Base-by-base conservation (phyloP, 1,140 invertebrate genomes). In the Bathynomus jamesi region DNA sequence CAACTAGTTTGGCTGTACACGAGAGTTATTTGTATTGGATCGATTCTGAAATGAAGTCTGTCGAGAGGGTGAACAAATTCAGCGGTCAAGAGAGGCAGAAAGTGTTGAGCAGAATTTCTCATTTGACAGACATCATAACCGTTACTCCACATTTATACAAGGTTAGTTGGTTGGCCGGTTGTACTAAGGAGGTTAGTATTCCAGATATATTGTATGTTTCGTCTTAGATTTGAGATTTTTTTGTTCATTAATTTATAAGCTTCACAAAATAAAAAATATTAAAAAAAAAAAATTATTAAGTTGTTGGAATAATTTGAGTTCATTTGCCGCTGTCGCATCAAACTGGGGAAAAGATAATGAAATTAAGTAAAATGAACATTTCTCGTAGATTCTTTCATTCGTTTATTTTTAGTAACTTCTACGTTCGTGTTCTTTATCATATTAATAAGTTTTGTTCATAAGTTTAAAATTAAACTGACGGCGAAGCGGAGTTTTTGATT, bases 21-120 rank as follows among this genome's bases (percentile, higher is more conserved):
- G 86, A 86, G 60, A 86, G 89, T 64, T 87, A 88, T 79, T 83
- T 96, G 25, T 96, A 95, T 82, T 93, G 93, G 88, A 86, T 89
- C 65, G 92, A 95, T 79, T 88, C 88, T 78, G 90, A 90, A 64
- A 85, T 83, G 7, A 82, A 86, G 53, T 81, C 82, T 2, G 82
- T 92, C 1, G 89, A 88, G 76, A 79, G 88, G 46, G 85, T 87
- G 0, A 84, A 90, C 76, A 90, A 90, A 79, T 83, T 81, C 25
- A 86, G 84, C 13, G 86, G 86, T 5, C 78, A 82, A 2, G 81
- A 82, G 21, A 82, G 82, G 46, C 81, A 83, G 40, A 78, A 80
- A 3, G 77, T 88, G n/a, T 82, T 82, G 10, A 76, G 78, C 60
- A 78, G 81, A 70, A 80, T 82, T 40, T 80, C 75, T 53, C 76